A percentile compares a stretch with the other conserved stretches of the same genome.
Evolutionary conservation across 2,888 invertebrate species (phyloP).

Genomic region (Clanis bilineata): DNA sequence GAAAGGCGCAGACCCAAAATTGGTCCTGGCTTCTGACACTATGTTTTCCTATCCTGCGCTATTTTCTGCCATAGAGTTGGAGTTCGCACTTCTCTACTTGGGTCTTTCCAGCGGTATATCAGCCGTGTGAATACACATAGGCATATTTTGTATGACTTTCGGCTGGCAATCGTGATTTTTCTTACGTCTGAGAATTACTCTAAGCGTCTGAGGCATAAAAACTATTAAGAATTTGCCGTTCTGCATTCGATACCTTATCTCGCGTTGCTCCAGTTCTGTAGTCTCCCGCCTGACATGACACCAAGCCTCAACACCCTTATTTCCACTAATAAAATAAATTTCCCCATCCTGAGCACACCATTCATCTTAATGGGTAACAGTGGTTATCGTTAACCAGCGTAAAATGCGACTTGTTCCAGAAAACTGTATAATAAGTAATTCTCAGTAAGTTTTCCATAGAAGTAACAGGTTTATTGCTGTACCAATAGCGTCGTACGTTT

Average conservation of each 20-base stretch:
- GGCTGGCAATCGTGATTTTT: too few relatives aligned
- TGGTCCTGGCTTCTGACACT: too few relatives aligned
- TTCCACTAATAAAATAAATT: not conserved
- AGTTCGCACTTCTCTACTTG: too few relatives aligned
- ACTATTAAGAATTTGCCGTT: not conserved
- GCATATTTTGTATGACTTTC: too few relatives aligned
- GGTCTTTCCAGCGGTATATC: too few relatives aligned
- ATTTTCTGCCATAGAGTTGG: too few relatives aligned
- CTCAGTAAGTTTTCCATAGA: slow-evolving; percentile 36
- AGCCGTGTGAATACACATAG: too few relatives aligned
- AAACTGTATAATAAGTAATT: slow-evolving; percentile 5
- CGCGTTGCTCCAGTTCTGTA: not conserved
- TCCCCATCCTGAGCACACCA: not conserved
- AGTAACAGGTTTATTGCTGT: slow-evolving; percentile 36
- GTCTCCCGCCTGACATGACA: not conserved
- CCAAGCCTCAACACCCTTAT: not conserved
- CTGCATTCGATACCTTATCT: not conserved
- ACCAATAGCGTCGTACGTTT: slow-evolving; percentile 38
- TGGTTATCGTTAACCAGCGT: not conserved
- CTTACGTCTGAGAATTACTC: too few relatives aligned
- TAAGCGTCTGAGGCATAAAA: not conserved
- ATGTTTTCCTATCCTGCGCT: too few relatives aligned
- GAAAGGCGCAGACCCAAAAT: too few relatives aligned
- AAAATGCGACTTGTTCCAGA: not conserved
- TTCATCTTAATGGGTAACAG: not conserved